Evolutionary conservation across 2,797 vertebrate genomes (phyloP).

Genomic region (Bradypus variegatus): DNA sequence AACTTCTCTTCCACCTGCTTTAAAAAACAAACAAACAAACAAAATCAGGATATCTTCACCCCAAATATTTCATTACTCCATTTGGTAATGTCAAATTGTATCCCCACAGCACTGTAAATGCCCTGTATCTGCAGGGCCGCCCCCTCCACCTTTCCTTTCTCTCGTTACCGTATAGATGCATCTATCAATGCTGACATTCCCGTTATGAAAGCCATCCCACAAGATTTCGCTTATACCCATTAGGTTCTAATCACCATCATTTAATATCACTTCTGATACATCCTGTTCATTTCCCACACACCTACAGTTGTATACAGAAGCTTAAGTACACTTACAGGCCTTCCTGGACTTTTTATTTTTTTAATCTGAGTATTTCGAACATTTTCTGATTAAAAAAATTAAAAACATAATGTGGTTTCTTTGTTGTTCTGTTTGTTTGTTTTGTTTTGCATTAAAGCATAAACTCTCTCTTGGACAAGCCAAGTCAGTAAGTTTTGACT

Average conservation of each 20-base stretch:
- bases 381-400: constrained; percentile 27
- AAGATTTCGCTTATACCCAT: constrained; percentile 45
- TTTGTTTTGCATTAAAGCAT: background rate
- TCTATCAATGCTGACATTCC: background rate
- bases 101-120: background rate
- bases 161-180: background rate
- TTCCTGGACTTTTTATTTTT: background rate
- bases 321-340: constrained; percentile 14
- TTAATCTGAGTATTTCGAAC: background rate
- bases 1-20: background rate
- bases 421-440: too few species aligned
- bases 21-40: too few species aligned
- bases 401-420: background rate
- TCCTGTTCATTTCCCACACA: constrained; percentile 43
- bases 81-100: background rate
- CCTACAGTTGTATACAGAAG: constrained; percentile 42
- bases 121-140: fast-evolving
- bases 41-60: background rate
- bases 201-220: background rate
- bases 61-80: background rate
- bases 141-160: too few species aligned
- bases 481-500: constrained; percentile 31
- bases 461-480: background rate
- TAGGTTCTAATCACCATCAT: constrained; percentile 48
- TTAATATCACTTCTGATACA: constrained; percentile 38